Base-by-base conservation (phyloP, 2,113 vertebrate species). In the Crotalus viridis region DNA sequence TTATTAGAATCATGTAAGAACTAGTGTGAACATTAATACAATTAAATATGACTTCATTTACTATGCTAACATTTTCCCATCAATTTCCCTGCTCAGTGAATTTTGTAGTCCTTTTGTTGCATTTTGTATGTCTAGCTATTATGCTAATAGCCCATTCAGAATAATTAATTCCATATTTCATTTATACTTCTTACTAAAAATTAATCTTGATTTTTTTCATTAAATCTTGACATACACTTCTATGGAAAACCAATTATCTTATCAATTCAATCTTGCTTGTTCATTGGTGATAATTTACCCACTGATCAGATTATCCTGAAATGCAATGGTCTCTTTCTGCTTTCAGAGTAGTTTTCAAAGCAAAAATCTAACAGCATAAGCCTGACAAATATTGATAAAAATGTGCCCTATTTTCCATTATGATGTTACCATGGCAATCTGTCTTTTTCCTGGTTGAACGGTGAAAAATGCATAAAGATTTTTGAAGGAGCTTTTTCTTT, bases 341-440 rank as follows among this genome's bases (percentile, higher is more conserved):
- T 90, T 94, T 5, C 43, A 56, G 91, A 10, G 19, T 90, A 91
- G 57, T 90, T 93, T 96, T 96, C 93, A 91, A 95, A 94, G 87
- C 64, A 28, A 96, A 90, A 97, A 89, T 3, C 33, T 94, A 95
- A 95, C 88, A 96, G 96, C 95, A 94, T 88, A 96, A 95, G 52
- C 85, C 93, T 0, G 0, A 96, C 86, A 91, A 94, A 95, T 28
- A 96, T 94, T 94, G 94, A 95, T 91, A 95, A 95, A 93, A 97
- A 95, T 92, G 93, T 96, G 95, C 95, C 95, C 93, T 97, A 91
- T 94, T 97, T 94, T 97, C 93, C 91, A 90, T 89, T 85, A 81
- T 39, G 92, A 89, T 93, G 97, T 97, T 97, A 95, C 89, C 93
- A 97, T 96, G 69, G 93, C 51, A 93, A 94, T 96, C 95, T 15